Conservation (phyloP, 1,140 invertebrate genomes). For the Cheumatopsyche charites region DNA sequence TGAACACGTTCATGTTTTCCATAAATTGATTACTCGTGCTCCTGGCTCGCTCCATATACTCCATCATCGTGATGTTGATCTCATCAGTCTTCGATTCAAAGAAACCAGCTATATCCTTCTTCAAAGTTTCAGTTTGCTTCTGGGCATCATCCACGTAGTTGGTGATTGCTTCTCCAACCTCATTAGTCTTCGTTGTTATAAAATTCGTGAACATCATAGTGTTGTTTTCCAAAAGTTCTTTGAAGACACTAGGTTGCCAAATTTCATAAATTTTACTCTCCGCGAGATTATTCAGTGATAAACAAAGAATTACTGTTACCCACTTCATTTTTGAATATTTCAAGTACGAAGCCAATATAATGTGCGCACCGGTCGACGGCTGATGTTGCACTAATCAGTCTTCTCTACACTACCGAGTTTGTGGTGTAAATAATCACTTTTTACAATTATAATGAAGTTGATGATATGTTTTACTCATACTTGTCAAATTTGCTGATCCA, state of each 20-base stretch:
- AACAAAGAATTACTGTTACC: not conserved
- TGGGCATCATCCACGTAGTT: constrained; percentile 33
- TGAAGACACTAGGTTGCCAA: constrained; percentile 34
- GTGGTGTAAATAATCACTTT: too few species aligned
- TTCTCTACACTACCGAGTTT: too few species aligned
- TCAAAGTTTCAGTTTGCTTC: constrained; percentile 29
- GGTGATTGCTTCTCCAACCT: constrained; percentile 12
- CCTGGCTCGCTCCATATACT: constrained; percentile 26
- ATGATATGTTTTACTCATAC: too few species aligned
- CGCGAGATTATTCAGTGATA: not conserved
- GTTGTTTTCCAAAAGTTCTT: constrained; percentile 38
- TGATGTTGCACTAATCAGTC: constrained; percentile 18
- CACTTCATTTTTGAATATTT: constrained; percentile 3
- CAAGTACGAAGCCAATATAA: not conserved
- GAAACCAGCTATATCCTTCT: constrained; percentile 30
- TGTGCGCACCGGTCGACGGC: not conserved
- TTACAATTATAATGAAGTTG: too few species aligned
- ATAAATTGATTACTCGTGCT: constrained; percentile 13
- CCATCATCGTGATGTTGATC: constrained; percentile 30
- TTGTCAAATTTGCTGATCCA: too few species aligned
- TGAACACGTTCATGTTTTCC: constrained; percentile 34
- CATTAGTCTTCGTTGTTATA: constrained; percentile 17
- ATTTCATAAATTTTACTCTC: constrained; percentile 30
- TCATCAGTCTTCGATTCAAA: constrained; percentile 23
- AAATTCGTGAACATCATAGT: constrained; percentile 32